Conservation (phyloP, 2,113 vertebrate genomes). For the Calidris pygmaea region DNA sequence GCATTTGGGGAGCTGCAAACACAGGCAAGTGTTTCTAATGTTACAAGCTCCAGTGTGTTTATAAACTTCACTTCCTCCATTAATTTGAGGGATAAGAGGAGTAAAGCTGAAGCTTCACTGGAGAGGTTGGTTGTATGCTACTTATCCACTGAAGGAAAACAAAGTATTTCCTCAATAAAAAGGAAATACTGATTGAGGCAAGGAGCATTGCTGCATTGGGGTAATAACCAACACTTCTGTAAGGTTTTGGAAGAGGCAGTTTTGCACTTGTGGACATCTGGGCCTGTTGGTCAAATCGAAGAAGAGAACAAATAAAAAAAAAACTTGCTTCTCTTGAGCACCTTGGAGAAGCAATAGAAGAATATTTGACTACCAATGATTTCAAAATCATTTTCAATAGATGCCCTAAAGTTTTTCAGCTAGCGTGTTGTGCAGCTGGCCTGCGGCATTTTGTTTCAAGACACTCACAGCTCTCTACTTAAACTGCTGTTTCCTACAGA, state of each 20-base stretch:
- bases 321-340: neutral
- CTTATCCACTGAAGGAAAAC: neutral
- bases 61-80: constrained; percentile 27
- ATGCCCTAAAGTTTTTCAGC: neutral
- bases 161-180: neutral
- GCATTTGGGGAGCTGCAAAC: constrained; percentile 44
- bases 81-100: constrained; percentile 1
- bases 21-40: neutral
- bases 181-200: neutral
- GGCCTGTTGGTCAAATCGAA: neutral
- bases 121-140: neutral
- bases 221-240: neutral
- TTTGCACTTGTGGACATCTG: neutral
- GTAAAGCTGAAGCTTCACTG: neutral
- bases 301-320: neutral
- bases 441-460: neutral
- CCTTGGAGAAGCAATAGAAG: neutral
- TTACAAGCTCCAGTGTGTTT: constrained; percentile 28
- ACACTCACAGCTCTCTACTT: neutral
- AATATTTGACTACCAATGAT: neutral
- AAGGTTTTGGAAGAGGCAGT: neutral
- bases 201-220: neutral
- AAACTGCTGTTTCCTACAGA: neutral
- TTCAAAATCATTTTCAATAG: neutral
- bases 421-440: neutral